phyloP scores from a whole-genome alignment of 23 tunicate genomes.

The Ciona savignyi region DNA sequence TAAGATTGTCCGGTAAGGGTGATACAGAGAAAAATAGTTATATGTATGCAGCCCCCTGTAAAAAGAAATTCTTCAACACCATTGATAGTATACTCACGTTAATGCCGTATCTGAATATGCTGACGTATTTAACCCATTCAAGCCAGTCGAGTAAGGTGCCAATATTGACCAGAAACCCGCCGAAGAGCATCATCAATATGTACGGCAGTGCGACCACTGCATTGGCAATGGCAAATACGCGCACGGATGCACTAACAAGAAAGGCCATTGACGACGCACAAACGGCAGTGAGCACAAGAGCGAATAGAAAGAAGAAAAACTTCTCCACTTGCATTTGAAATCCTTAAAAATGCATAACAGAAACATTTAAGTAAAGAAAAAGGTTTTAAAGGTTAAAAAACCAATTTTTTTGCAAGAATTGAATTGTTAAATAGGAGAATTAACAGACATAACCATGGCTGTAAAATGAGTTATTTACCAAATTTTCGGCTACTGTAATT shows the following conservation, averaged over 20 bases:
- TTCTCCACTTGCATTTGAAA: slow-evolving; percentile 52
- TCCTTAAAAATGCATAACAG: too few relatives aligned
- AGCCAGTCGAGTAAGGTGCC: slow-evolving; percentile 62
- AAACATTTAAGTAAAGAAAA: slow-evolving; percentile 35
- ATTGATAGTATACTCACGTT: slow-evolving; percentile 31
- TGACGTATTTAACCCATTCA: slow-evolving; percentile 83
- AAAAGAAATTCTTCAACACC: not conserved
- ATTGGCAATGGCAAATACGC: slow-evolving; percentile 73
- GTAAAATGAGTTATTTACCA: not conserved
- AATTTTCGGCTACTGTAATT: not conserved
- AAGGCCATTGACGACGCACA: slow-evolving; percentile 70
- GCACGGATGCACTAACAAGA: slow-evolving; percentile 77
- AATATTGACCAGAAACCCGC: slow-evolving; percentile 78
- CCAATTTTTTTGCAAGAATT: too few relatives aligned
- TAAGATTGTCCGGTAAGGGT: too few relatives aligned
- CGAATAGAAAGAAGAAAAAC: slow-evolving; percentile 62
- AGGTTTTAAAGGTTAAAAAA: slow-evolving; percentile 60
- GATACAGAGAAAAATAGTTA: too few relatives aligned
- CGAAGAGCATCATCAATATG: slow-evolving; percentile 82
- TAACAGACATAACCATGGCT: too few relatives aligned
- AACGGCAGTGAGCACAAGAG: slow-evolving; percentile 56
- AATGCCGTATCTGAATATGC: slow-evolving; percentile 80
- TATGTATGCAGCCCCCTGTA: too few relatives aligned
- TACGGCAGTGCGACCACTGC: slow-evolving; percentile 58
- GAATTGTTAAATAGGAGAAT: too few relatives aligned